phyloP scores from a whole-genome alignment of 2,888 invertebrate species.

The Helobdella robusta region DNA sequence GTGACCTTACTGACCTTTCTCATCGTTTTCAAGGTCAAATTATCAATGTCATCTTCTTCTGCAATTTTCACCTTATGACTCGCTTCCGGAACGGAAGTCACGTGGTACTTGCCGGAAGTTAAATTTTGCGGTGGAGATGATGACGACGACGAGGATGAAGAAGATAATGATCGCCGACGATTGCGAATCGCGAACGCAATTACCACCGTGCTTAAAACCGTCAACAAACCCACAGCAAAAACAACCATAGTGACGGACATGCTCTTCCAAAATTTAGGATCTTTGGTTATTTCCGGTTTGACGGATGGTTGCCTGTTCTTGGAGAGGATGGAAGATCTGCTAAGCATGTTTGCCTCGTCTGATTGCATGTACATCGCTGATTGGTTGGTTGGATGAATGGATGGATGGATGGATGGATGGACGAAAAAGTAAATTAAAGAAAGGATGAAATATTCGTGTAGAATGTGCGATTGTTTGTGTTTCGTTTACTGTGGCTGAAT shows the following conservation, averaged over 20 bases:
- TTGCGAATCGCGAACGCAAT: constrained; percentile 14
- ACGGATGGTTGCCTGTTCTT: constrained; percentile 1
- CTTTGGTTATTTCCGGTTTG: not conserved
- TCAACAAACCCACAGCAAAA: constrained; percentile 19
- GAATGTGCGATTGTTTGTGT: too few relatives aligned
- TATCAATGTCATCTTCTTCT: constrained; percentile 24
- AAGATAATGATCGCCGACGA: constrained; percentile 1
- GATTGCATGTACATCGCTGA: constrained; percentile 10
- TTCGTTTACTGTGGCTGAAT: too few relatives aligned
- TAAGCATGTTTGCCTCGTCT: constrained; percentile 13
- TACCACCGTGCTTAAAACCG: constrained; percentile 22
- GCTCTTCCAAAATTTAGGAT: constrained; percentile 18
- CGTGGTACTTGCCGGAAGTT: not conserved
- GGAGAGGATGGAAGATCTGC: not conserved
- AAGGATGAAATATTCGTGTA: too few relatives aligned
- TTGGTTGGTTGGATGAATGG: too few relatives aligned
- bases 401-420: too few relatives aligned
- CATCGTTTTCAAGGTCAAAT: constrained; percentile 23
- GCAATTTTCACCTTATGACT: not conserved
- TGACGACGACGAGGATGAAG: too few relatives aligned
- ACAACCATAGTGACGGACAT: constrained; percentile 21
- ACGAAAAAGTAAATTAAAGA: too few relatives aligned
- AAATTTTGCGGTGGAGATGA: not conserved
- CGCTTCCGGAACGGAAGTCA: not conserved
- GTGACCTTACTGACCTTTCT: constrained; percentile 13